A percentile compares a stretch with the other conserved stretches of the same genome.
Conservation (phyloP, 2,797 vertebrate species). For the Iguana delicatissima region DNA sequence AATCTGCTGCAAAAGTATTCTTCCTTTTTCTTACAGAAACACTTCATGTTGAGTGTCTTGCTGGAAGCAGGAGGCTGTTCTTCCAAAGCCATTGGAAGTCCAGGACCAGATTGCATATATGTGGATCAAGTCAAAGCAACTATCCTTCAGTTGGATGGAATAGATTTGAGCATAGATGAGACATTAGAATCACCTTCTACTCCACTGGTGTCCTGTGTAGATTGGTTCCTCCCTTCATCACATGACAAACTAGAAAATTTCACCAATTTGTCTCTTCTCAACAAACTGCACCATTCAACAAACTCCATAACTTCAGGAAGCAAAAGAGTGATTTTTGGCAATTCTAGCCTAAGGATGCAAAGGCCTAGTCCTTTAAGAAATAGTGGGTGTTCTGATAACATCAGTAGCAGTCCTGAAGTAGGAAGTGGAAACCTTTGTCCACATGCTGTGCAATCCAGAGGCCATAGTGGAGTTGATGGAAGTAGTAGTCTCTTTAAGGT, state of each 20-base stretch:
- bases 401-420: constrained; percentile 77
- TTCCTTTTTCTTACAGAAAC: constrained; percentile 81
- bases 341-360: constrained; percentile 73
- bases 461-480: constrained; percentile 79
- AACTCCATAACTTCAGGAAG: constrained; percentile 74
- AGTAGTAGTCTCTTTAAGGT: constrained; percentile 84
- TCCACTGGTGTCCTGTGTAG: constrained; percentile 90
- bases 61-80: constrained; percentile 93
- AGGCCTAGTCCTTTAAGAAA: constrained; percentile 84
- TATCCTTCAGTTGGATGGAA: constrained; percentile 89
- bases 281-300: constrained; percentile 80
- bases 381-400: constrained; percentile 76
- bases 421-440: constrained; percentile 70
- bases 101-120: constrained; percentile 94
- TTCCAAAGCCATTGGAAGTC: constrained; percentile 85
- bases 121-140: constrained; percentile 95
- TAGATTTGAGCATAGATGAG: constrained; percentile 86
- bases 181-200: constrained; percentile 82
- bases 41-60: constrained; percentile 93
- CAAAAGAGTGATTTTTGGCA: constrained; percentile 83
- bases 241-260: constrained; percentile 84
- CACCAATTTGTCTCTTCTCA: constrained; percentile 81
- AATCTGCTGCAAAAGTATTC: neutral
- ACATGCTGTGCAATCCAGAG: constrained; percentile 71
- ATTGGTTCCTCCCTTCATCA: constrained; percentile 89